phyloP scores from a whole-genome alignment of 1,140 invertebrate genomes.

The Drosophila melanogaster region DNA sequence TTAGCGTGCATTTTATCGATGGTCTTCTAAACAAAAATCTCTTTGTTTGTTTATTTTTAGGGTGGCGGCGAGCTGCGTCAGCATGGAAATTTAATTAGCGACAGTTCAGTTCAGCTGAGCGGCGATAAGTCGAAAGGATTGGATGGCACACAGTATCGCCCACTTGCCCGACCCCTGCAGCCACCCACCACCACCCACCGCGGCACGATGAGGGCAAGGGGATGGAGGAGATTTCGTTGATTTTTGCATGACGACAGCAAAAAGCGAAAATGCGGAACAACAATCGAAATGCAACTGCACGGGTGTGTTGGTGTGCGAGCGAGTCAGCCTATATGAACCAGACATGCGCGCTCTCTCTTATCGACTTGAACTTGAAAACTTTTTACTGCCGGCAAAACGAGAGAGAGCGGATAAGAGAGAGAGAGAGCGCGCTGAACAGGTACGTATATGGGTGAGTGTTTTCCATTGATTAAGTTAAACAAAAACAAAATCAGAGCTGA shows the following conservation, averaged over 20 bases:
- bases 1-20: constrained; percentile 30
- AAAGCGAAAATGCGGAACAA: constrained; percentile 50
- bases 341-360: constrained; percentile 68
- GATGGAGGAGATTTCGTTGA: constrained; percentile 40
- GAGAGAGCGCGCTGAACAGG: constrained; percentile 28
- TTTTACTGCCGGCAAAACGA: constrained; percentile 46
- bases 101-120: constrained; percentile 58
- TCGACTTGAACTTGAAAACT: constrained; percentile 82
- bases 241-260: constrained; percentile 74
- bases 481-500: constrained; percentile 27
- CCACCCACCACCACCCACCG: constrained; percentile 25
- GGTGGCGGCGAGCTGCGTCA: constrained; percentile 62
- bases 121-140: constrained; percentile 3
- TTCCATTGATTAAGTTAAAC: constrained; percentile 13
- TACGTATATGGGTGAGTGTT: constrained; percentile 11
- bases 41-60: constrained; percentile 78
- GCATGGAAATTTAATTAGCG: constrained; percentile 79
- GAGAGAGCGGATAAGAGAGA: constrained; percentile 4
- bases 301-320: constrained; percentile 9
- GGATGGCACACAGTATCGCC: background rate
- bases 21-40: constrained; percentile 50
- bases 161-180: background rate
- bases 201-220: background rate
- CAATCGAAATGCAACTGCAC: constrained; percentile 41
- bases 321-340: constrained; percentile 55